Conservation (phyloP, 2,888 invertebrate genomes). For the Bimastos eiseni region DNA sequence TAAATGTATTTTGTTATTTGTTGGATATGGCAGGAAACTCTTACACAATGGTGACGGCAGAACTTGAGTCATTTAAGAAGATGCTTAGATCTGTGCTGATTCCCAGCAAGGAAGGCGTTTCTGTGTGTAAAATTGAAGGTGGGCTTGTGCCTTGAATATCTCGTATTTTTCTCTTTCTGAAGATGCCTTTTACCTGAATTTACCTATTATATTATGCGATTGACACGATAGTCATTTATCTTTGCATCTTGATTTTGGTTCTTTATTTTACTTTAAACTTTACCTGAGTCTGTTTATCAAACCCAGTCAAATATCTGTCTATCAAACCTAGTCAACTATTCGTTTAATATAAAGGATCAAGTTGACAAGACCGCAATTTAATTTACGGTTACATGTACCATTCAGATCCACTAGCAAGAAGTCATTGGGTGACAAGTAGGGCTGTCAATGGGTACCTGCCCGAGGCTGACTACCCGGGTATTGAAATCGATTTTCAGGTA, state of each 20-base stretch:
- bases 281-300: no score
- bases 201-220: neutral
- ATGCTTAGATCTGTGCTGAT: conserved; percentile 8
- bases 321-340: no score
- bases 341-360: no score
- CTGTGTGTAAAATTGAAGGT: neutral
- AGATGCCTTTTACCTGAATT: neutral
- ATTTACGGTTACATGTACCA: no score
- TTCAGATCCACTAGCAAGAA: no score
- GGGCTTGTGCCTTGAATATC: neutral
- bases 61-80: conserved; percentile 2
- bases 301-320: no score
- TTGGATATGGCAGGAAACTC: neutral
- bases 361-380: no score
- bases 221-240: neutral
- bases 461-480: no score
- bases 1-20: neutral
- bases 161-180: neutral
- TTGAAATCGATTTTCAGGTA: no score
- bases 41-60: neutral
- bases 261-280: neutral
- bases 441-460: no score
- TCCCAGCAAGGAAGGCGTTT: neutral
- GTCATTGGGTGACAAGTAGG: no score
- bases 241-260: neutral